phyloP scores from a whole-genome alignment of 2,888 invertebrate genomes.

The Orgyia antiqua region DNA sequence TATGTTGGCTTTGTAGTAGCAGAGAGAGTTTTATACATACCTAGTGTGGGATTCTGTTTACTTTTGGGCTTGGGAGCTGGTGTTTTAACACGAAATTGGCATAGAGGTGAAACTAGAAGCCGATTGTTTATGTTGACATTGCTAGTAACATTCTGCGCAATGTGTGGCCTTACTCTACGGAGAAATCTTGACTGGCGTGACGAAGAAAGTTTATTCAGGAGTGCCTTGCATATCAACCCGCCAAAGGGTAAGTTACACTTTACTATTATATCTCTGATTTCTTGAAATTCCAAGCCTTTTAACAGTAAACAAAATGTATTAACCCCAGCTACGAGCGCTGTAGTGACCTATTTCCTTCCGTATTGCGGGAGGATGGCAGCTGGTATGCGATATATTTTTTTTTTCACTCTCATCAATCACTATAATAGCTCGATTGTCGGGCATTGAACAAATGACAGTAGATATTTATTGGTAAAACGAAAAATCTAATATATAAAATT shows the following conservation, averaged over 20 bases:
- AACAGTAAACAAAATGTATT: not conserved
- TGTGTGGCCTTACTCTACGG: constrained; percentile 86
- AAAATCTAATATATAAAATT: too few species aligned
- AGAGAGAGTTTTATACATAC: constrained; percentile 96
- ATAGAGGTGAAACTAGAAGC: constrained; percentile 57
- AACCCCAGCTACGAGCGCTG: constrained; percentile 5
- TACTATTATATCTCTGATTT: too few species aligned
- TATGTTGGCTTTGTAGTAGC: constrained; percentile 99
- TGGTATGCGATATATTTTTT: constrained; percentile 10
- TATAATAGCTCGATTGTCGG: constrained; percentile 5
- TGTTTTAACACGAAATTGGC: constrained; percentile 63
- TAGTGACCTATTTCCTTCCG: constrained; percentile 20
- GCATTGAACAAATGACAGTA: constrained; percentile 4
- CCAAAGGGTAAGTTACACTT: constrained; percentile 91
- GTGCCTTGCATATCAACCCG: constrained; percentile 94
- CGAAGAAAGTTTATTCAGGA: constrained; percentile 94
- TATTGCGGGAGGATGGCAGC: constrained; percentile 9
- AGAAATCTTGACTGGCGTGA: constrained; percentile 95
- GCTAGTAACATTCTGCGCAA: constrained; percentile 80
- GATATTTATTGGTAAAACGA: too few species aligned
- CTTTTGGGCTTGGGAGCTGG: constrained; percentile 87
- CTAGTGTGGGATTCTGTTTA: constrained; percentile 96
- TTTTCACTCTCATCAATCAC: constrained; percentile 8
- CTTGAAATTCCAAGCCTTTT: not conserved
- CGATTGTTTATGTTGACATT: constrained; percentile 64